Base-by-base conservation (phyloP, 2,113 vertebrate genomes). In the Prionailurus bengalensis region DNA sequence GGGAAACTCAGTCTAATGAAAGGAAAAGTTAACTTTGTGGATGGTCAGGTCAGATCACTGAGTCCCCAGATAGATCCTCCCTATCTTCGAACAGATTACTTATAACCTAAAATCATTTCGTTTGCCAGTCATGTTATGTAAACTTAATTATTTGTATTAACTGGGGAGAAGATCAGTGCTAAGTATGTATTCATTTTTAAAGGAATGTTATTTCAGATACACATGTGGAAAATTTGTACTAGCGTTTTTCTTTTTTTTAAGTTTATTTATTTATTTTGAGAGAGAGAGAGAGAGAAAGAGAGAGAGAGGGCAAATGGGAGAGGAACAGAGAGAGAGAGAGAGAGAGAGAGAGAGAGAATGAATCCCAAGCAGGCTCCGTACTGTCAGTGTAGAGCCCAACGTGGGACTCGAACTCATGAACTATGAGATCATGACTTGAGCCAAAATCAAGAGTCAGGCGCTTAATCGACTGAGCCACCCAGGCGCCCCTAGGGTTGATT, bases 11-110 rank as follows among this genome's bases (percentile, higher is more conserved):
- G 81, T 94, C 94, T 16, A 92, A 85, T 65, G 45, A 25, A n/a
- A 68, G 53, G 96, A 95, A 92, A 82, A 53, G 36, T 73, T 19
- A 86, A 27, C 58, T 94, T 81, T 96, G 65, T 81, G 90, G 39
- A 91, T 95, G 55, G 58, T 65, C 15, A 31, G 42, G n/a, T 70
- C 19, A 82, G 68, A 45, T 48, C 5, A 78, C n/a, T 55, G 73
- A 93, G 79, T 89, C 8, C 29, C 17, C 74, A 15, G 68, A 68
- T 70, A 21, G 11, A 15, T 4, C 58, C 17, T 39, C 78, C 3
- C 27, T 55, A 36, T 82, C n/a, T 82, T 76, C 84, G 7, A 71
- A 45, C 48, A 94, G 14, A 19, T 65, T 79, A 63, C 70, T 86
- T 84, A 93, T 83, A 84, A 84, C 5, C 5, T 90, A 70, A 36